A percentile compares a stretch with the other conserved stretches of the same genome.
Evolutionary conservation across 2,888 invertebrate genomes (phyloP).

Genomic region (Pseudococcus jackbeardsleyi): DNA sequence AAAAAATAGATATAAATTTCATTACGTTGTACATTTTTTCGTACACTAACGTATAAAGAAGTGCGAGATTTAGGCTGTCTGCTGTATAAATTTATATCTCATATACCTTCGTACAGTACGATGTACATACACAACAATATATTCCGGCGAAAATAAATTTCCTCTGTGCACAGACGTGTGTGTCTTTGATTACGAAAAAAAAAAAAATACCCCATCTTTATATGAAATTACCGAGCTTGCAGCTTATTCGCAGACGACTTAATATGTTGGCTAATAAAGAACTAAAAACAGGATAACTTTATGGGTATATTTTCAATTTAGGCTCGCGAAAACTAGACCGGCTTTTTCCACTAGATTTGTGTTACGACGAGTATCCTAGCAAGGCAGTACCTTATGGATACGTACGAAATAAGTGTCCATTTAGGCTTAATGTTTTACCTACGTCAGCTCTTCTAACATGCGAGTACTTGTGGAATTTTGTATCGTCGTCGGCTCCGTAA

Average conservation of each 20-base stretch:
- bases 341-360: slow-evolving; percentile 23
- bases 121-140: background rate
- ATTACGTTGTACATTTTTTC: slow-evolving; percentile 14
- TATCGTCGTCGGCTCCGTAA: background rate
- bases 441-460: background rate
- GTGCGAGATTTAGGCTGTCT: background rate
- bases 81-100: background rate
- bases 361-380: background rate
- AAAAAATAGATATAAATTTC: slow-evolving; percentile 22
- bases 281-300: background rate
- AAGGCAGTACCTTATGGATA: background rate
- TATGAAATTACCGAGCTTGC: background rate
- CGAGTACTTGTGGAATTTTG: background rate
- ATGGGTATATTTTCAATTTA: slow-evolving; percentile 1
- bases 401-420: background rate
- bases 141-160: background rate
- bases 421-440: background rate
- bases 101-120: too few species aligned
- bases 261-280: slow-evolving; percentile 9
- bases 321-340: background rate
- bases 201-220: background rate
- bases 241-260: background rate
- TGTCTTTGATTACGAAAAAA: background rate
- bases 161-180: background rate
- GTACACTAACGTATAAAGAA: background rate